phyloP scores from a whole-genome alignment of 37 sponge, comb jelly and placozoan genomes.

The Ianthella basta region DNA sequence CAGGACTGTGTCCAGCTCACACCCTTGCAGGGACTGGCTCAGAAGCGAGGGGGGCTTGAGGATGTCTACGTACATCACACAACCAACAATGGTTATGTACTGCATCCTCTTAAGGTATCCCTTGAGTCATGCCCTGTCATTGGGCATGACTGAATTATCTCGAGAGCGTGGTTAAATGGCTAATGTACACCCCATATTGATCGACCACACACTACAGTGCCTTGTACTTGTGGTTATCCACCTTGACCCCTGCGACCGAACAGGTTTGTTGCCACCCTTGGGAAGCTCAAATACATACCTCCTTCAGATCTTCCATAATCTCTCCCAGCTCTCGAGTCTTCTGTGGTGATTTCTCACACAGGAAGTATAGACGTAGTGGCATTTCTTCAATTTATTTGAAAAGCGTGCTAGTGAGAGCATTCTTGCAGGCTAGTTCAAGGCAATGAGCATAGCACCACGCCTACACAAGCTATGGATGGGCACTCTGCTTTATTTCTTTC shows the following conservation, averaged over 20 bases:
- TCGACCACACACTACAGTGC: slow-evolving; percentile 60
- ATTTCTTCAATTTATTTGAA: slow-evolving; percentile 42
- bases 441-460: slow-evolving; percentile 13
- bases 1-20: slow-evolving; percentile 34
- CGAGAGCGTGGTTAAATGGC: slow-evolving; percentile 44
- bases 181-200: slow-evolving; percentile 66
- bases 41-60: slow-evolving; percentile 61
- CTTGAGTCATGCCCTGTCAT: slow-evolving; percentile 43
- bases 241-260: slow-evolving; percentile 52
- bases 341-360: slow-evolving; percentile 36
- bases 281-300: slow-evolving; percentile 65
- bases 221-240: slow-evolving; percentile 72
- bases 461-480: slow-evolving; percentile 19
- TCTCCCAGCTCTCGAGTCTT: slow-evolving; percentile 20
- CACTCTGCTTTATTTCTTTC: not conserved
- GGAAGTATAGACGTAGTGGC: slow-evolving; percentile 56
- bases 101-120: slow-evolving; percentile 48
- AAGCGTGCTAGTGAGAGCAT: slow-evolving; percentile 26
- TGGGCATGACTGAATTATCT: slow-evolving; percentile 42
- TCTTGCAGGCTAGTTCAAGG: slow-evolving; percentile 16
- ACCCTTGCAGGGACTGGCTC: slow-evolving; percentile 55
- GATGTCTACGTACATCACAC: slow-evolving; percentile 55
- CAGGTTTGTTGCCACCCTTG: slow-evolving; percentile 47
- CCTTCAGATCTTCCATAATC: slow-evolving; percentile 31
- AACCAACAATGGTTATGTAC: slow-evolving; percentile 42